Base-by-base conservation (phyloP, 2,888 invertebrate species). In the Tetheella fluctuosa region DNA sequence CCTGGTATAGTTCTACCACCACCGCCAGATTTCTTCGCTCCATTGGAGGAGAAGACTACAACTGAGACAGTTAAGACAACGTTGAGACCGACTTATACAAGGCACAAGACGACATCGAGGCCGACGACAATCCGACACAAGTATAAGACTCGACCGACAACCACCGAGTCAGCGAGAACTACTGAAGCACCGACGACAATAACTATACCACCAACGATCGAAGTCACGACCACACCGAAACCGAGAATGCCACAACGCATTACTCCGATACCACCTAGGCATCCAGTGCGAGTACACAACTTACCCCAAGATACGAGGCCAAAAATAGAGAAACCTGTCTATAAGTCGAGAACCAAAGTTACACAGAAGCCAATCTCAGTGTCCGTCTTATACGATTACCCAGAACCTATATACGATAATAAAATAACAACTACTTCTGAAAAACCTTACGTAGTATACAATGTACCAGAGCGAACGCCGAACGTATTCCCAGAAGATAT, bases 1-100 rank as follows among this genome's bases (percentile, higher is more conserved):
- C 98, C 98, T 3, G 98, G 97, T 58, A 97, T 98, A 65, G 96
- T 98, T 28, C 88, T 98, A 57, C 97, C 97, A 2, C 98, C 98
- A 8, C 98, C 98, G 1, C 97, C 97, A 0, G 95, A 97, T 82
- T 97, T 97, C 87, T 98, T 98, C 78, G 96, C 96, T 5, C 95
- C 95, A 1, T 86, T 96, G 60, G 95, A 96, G 78, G 94, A 93
- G 65, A 87, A 81, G 54, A 83, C 83, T 8, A 87, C 90, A 55
- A 81, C 90, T 1, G 88, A 89, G 68, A 68, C 74, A 62, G 74
- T 75, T 34, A 83, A 77, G 75, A 85, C 88, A 42, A 85, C 86
- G 23, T 79, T 80, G 54, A 81, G 81, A 64, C 86, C 88, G 20
- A 77, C 80, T 17, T 76, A 88, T 62, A 79, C 79, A 68, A 88